Base-by-base conservation (phyloP, 2,888 invertebrate species). In the Chaitophorus viminalis region DNA sequence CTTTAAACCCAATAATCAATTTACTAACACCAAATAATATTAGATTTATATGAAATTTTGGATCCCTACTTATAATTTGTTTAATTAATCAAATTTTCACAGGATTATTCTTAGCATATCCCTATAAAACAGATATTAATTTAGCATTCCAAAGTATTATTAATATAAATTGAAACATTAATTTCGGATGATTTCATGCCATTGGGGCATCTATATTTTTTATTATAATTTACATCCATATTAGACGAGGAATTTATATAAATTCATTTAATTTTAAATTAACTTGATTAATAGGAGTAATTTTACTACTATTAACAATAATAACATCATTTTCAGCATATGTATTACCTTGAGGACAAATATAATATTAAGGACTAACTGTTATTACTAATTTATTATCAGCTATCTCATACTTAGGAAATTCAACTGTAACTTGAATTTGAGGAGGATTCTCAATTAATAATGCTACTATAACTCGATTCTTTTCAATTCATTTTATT, bases 141-240 rank as follows among this genome's bases (percentile, higher is more conserved):
- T 25, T 79, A 36, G 60, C 79, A 18, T 79, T 79, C 36, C 36
- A 60, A 33, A 79, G 79, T 31, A 39, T 79, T 25, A 79, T 60
- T 79, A 33, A 79, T 68, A 79, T 81, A 39, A 81, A 29, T 18
- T 68, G 65, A 25, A 46, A 81, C 68, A 8, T 81, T 21, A 81
- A 70, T 21, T 70, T n/a, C n/a, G 86, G 79, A 11, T 86, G 86
- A 77, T 36, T 94, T 8, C 95, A 95, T 90, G 94, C 94, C 79
- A 95, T 95, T 91, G 94, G 95, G 76, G 95, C 95, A 74, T 95
- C 94, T 54, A 70, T 70, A 29, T 70, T 29, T 70, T 29, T 70
- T 29, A 70, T 29, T 70, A 70, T 70, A 70, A 65, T 70, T 70
- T 70, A 70, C 29, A 70, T 70, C 29, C 68, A 70, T 29, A 70